Conservation (phyloP, 53 echinoderm and acorn worm genomes). For the Apostichopus leukothele region DNA sequence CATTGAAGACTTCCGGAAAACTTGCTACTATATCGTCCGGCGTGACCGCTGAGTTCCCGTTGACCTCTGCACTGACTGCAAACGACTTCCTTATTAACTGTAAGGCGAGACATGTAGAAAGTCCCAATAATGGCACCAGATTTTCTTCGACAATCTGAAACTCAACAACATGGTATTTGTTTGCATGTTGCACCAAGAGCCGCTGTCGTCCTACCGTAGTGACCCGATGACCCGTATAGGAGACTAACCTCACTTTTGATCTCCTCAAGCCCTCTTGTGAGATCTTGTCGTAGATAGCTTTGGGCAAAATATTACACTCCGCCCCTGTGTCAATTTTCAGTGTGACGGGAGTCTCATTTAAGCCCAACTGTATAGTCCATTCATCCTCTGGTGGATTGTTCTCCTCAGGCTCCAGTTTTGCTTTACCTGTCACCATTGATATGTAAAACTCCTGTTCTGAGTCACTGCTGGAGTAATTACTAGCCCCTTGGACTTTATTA, state of each 20-base stretch:
- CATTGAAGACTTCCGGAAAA: conserved; percentile 15
- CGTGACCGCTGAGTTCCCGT: too few relatives aligned
- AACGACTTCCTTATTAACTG: background rate
- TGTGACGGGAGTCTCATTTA: background rate
- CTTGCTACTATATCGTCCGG: too few relatives aligned
- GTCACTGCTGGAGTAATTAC: background rate
- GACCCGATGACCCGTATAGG: background rate
- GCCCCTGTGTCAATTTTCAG: conserved; percentile 14
- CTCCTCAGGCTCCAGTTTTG: background rate
- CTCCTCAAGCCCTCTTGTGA: background rate
- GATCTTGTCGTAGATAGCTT: background rate
- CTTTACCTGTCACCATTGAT: background rate
- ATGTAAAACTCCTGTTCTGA: too few relatives aligned
- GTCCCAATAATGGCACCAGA: background rate
- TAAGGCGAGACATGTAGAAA: background rate
- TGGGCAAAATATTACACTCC: background rate
- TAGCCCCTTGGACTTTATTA: background rate
- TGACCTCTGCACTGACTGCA: too few relatives aligned
- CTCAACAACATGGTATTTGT: conserved; percentile 11
- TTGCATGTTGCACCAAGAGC: background rate
- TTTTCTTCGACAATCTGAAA: conserved; percentile 4
- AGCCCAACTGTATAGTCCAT: background rate
- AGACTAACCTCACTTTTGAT: background rate
- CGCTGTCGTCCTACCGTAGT: background rate
- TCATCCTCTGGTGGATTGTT: background rate